phyloP scores from a whole-genome alignment of 2,797 vertebrate species.

The Todus mexicanus region DNA sequence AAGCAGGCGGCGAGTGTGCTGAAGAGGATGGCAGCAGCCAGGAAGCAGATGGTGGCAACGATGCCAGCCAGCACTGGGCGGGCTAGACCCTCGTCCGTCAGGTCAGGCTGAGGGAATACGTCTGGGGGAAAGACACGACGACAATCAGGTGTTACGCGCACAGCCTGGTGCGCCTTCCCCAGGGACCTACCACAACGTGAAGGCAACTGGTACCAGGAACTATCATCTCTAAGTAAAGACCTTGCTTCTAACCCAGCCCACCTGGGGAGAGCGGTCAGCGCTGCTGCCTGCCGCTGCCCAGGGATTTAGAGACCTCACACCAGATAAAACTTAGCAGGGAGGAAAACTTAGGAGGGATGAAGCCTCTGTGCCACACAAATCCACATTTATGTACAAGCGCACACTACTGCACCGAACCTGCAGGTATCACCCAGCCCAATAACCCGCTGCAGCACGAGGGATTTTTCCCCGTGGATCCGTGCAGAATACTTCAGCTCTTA shows the following conservation, averaged over 20 bases:
- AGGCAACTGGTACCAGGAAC: not conserved
- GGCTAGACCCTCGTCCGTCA: slow-evolving; percentile 93
- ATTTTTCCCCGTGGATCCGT: not conserved
- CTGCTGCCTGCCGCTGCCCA: not conserved
- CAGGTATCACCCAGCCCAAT: not conserved
- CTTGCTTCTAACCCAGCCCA: not conserved
- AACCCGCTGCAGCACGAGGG: rapidly evolving
- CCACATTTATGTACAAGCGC: not conserved
- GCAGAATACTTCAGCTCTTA: not conserved
- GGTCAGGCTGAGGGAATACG: slow-evolving; percentile 91
- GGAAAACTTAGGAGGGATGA: not conserved
- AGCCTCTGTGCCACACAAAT: not conserved
- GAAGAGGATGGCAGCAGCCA: slow-evolving; percentile 96
- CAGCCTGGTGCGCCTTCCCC: not conserved
- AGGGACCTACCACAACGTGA: not conserved
- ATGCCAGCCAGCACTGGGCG: slow-evolving; percentile 96
- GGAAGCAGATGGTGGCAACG: slow-evolving; percentile 97
- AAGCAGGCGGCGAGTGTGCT: slow-evolving; percentile 98
- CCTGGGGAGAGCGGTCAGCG: rapidly evolving
- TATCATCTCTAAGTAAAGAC: not conserved
- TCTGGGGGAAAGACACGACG: slow-evolving; percentile 73
- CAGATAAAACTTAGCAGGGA: not conserved
- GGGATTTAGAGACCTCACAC: not conserved
- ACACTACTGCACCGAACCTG: not conserved
- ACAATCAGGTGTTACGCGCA: rapidly evolving